phyloP scores from a whole-genome alignment of 2,888 invertebrate species.

The Hesperia comma region DNA sequence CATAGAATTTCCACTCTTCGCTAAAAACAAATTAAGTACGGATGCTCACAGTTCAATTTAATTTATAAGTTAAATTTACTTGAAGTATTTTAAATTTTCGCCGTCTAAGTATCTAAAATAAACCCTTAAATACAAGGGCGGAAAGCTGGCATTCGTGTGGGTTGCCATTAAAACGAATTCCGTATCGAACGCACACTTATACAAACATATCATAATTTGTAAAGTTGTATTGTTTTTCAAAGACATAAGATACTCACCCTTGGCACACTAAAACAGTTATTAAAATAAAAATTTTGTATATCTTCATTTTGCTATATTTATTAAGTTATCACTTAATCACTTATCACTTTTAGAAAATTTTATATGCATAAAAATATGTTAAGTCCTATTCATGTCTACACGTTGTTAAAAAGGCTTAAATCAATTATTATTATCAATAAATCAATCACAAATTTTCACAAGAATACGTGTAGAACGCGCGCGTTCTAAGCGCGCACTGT shows the following conservation, averaged over 20 bases:
- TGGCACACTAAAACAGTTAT: conserved; percentile 48
- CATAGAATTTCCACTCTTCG: no score
- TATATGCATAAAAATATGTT: conserved; percentile 40
- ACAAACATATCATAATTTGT: not conserved
- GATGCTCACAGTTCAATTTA: no score
- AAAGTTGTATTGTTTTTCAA: not conserved
- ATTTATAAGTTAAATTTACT: no score
- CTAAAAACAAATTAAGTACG: no score
- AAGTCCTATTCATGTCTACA: conserved; percentile 52
- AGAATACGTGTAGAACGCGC: conserved; percentile 53
- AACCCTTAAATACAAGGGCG: no score
- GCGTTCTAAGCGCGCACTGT: conserved; percentile 55
- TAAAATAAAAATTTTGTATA: conserved; percentile 49
- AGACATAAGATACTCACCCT: conserved; percentile 54
- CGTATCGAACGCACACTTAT: no score
- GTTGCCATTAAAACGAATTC: no score
- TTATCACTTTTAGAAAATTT: conserved; percentile 47
- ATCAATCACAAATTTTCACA: conserved; percentile 34
- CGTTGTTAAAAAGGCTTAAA: conserved; percentile 43
- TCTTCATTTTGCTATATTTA: conserved; percentile 35
- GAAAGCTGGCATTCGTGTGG: no score
- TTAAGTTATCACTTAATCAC: conserved; percentile 50
- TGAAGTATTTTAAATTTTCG: no score
- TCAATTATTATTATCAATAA: not conserved
- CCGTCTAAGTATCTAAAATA: no score